A percentile compares a stretch with the other conserved stretches of the same genome.
phyloP scores from a whole-genome alignment of 2,797 vertebrate species.

The Buphagus erythrorhynchus region DNA sequence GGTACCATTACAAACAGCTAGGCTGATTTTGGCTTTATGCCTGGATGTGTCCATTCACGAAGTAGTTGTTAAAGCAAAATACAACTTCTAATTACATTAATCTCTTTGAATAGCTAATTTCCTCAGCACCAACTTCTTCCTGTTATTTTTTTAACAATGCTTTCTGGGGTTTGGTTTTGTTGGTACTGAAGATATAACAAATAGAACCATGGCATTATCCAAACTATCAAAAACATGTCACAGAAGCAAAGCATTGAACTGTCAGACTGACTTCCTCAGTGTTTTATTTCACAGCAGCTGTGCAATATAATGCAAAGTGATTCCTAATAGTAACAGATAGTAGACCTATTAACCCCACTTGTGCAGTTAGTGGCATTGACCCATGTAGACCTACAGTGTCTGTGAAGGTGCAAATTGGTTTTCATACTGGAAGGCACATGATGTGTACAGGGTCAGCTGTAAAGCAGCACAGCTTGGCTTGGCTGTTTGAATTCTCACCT shows the following conservation, averaged over 20 bases:
- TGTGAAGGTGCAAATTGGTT: not conserved
- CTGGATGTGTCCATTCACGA: constrained; percentile 44
- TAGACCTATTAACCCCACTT: not conserved
- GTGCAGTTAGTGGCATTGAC: not conserved
- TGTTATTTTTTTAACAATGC: not conserved
- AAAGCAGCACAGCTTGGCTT: not conserved
- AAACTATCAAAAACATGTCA: not conserved
- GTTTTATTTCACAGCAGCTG: not conserved
- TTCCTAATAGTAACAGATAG: not conserved
- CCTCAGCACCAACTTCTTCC: not conserved
- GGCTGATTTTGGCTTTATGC: constrained; percentile 54
- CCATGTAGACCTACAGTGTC: not conserved
- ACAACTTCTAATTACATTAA: constrained; percentile 20
- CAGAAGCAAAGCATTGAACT: not conserved
- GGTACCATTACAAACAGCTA: constrained; percentile 50
- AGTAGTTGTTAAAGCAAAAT: constrained; percentile 32
- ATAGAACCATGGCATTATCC: not conserved
- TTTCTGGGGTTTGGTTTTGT: not conserved
- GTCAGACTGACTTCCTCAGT: not conserved
- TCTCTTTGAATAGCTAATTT: constrained; percentile 2
- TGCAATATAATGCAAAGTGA: not conserved
- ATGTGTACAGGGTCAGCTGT: not conserved
- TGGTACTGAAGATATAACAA: not conserved
- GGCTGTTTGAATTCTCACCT: not conserved
- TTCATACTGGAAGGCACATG: not conserved